Conservation (phyloP, 2,888 invertebrate species). For the Xanthia icteritia region DNA sequence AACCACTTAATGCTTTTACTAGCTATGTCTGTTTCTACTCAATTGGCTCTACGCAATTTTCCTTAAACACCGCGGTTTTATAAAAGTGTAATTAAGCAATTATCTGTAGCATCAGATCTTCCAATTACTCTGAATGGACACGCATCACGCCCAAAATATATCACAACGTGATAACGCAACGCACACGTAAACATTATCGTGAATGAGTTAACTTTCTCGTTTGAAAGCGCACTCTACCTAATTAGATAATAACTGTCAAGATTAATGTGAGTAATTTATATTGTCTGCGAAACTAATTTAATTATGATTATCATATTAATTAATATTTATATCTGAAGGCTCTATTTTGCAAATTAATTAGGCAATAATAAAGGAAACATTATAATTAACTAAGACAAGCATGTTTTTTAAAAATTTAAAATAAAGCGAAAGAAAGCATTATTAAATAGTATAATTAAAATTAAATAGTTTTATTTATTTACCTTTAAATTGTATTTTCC, state of each 20-base stretch:
- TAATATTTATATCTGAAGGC: slow-evolving; percentile 51
- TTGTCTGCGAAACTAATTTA: slow-evolving; percentile 52
- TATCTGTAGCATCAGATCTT: slow-evolving; percentile 56
- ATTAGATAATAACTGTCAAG: slow-evolving; percentile 63
- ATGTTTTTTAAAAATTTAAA: too few relatives aligned
- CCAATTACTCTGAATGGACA: slow-evolving; percentile 65
- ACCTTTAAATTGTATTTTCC: slow-evolving; percentile 64
- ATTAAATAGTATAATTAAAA: slow-evolving; percentile 1
- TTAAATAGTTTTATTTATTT: slow-evolving; percentile 38
- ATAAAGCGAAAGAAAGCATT: slow-evolving; percentile 20
- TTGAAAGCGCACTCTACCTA: slow-evolving; percentile 58
- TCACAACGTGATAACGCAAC: slow-evolving; percentile 43
- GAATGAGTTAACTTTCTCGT: slow-evolving; percentile 63
- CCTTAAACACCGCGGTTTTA: slow-evolving; percentile 17
- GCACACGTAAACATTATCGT: slow-evolving; percentile 53
- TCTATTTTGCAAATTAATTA: slow-evolving; percentile 37
- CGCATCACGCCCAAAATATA: slow-evolving; percentile 59
- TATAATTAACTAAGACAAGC: slow-evolving; percentile 18
- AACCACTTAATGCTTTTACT: slow-evolving; percentile 5
- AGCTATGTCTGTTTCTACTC: not conserved
- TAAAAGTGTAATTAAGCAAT: slow-evolving; percentile 64
- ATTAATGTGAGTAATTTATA: slow-evolving; percentile 54
- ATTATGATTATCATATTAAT: slow-evolving; percentile 51
- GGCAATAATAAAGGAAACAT: slow-evolving; percentile 37
- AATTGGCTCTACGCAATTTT: slow-evolving; percentile 29